Percentiles rank a stretch among this genome's conserved stretches.
Evolutionary conservation across 2,888 invertebrate species (phyloP).

Genomic region (Macrosiphum euphorbiae): DNA sequence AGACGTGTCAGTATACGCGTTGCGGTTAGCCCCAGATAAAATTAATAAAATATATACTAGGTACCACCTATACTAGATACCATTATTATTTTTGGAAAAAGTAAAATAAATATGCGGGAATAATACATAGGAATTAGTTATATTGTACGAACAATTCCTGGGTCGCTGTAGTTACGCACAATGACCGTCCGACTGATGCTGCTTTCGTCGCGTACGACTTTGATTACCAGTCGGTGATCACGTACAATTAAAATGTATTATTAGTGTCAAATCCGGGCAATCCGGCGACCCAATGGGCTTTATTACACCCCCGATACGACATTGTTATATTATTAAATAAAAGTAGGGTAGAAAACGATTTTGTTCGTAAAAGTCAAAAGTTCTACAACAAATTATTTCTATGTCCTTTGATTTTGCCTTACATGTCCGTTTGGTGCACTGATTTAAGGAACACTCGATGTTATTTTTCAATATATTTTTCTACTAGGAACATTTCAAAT

Average conservation of each 20-base stretch:
- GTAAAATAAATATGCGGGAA: neutral
- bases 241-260: neutral
- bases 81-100: neutral
- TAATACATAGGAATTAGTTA: neutral
- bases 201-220: neutral
- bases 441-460: neutral
- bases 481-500: neutral
- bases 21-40: neutral
- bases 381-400: neutral
- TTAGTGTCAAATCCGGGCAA: neutral
- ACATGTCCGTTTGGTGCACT: neutral
- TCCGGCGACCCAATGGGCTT: neutral
- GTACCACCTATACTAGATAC: too few relatives aligned
- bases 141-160: neutral
- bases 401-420: neutral
- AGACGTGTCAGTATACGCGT: neutral
- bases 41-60: neutral
- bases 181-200: neutral
- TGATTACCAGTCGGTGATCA: neutral
- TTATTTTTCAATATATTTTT: neutral
- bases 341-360: neutral
- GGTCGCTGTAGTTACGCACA: neutral
- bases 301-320: neutral
- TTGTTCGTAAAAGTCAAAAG: neutral
- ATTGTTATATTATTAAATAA: neutral